These are phyloP conservation scores for Tolypeutes matacus DNA, from an alignment of 2,797 vertebrate genomes.

Conservation along the genomic window DNA sequence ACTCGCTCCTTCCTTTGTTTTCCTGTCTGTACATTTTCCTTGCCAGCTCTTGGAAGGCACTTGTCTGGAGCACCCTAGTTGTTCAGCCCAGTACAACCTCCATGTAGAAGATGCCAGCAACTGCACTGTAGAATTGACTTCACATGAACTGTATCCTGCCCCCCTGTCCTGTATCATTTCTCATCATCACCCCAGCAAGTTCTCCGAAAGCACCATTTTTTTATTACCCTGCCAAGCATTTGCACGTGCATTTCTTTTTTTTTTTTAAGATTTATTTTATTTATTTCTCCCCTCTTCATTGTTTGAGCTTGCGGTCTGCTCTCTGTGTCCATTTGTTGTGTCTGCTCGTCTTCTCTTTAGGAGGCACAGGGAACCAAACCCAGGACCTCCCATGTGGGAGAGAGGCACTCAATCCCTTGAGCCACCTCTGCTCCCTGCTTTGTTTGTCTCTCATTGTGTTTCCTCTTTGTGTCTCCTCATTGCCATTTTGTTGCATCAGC, in stretches of 20 bases:
- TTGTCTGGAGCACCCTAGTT: not conserved
- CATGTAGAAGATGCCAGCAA: not conserved
- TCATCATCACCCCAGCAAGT: not conserved
- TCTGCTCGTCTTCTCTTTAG: too few species aligned
- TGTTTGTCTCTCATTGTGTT: too few species aligned
- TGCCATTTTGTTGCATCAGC: too few species aligned
- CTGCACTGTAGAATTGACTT: not conserved
- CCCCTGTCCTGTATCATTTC: not conserved
- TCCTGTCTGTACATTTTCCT: not conserved
- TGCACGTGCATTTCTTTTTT: not conserved
- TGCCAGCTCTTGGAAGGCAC: not conserved
- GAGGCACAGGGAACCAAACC: too few species aligned
- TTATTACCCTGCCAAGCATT: not conserved
- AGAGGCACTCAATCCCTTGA: too few species aligned
- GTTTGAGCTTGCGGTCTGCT: too few species aligned
- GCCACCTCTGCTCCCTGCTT: too few species aligned
- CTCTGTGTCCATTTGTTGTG: too few species aligned
- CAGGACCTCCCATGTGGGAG: too few species aligned
- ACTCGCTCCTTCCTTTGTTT: not conserved
- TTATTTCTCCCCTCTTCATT: too few species aligned
- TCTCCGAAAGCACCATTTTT: not conserved
- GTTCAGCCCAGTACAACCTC: rapidly evolving
- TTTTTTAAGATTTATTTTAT: too few species aligned
- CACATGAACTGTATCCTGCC: not conserved
- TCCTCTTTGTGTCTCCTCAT: too few species aligned